Conservation (phyloP, 2,797 vertebrate species). For the Apogon talboti region DNA sequence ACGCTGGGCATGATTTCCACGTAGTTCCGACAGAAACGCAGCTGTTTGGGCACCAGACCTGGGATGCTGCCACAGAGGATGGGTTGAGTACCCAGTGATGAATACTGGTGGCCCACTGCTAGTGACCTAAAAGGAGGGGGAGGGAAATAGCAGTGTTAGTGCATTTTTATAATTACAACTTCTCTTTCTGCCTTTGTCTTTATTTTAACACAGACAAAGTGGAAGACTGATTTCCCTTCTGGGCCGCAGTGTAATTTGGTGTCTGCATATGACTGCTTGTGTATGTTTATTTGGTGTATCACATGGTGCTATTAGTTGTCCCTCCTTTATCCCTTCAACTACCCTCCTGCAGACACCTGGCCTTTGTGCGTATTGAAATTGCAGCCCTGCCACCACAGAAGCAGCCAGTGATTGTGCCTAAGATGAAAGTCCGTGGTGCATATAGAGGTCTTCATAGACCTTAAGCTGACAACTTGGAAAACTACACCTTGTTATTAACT, state of each 20-base stretch:
- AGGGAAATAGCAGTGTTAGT: slow-evolving; percentile 36
- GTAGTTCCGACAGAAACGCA: slow-evolving; percentile 98
- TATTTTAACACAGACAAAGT: slow-evolving; percentile 37
- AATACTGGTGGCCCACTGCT: slow-evolving; percentile 94
- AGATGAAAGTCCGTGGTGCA: slow-evolving; percentile 83
- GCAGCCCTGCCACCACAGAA: slow-evolving; percentile 69
- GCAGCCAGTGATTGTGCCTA: slow-evolving; percentile 65
- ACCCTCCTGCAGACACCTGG: slow-evolving; percentile 79
- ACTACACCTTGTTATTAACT: slow-evolving; percentile 84
- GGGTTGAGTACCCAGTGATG: slow-evolving; percentile 91
- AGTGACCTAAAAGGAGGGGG: slow-evolving; percentile 87
- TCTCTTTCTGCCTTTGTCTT: slow-evolving; percentile 30
- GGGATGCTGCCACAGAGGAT: slow-evolving; percentile 96
- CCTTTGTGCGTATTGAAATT: slow-evolving; percentile 79
- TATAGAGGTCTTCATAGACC: slow-evolving; percentile 80
- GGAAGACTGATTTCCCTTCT: slow-evolving; percentile 53
- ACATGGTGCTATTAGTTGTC: slow-evolving; percentile 70
- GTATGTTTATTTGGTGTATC: slow-evolving; percentile 69
- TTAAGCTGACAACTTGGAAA: slow-evolving; percentile 81
- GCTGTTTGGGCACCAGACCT: slow-evolving; percentile 96
- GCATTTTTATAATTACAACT: slow-evolving; percentile 34
- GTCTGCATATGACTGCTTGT: slow-evolving; percentile 63
- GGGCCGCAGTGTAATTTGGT: slow-evolving; percentile 56
- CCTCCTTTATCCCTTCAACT: slow-evolving; percentile 74
- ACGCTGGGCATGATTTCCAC: slow-evolving; percentile 99